Evolutionary conservation across 2,888 invertebrate genomes (phyloP).

Genomic region (Argyresthia goedartella): DNA sequence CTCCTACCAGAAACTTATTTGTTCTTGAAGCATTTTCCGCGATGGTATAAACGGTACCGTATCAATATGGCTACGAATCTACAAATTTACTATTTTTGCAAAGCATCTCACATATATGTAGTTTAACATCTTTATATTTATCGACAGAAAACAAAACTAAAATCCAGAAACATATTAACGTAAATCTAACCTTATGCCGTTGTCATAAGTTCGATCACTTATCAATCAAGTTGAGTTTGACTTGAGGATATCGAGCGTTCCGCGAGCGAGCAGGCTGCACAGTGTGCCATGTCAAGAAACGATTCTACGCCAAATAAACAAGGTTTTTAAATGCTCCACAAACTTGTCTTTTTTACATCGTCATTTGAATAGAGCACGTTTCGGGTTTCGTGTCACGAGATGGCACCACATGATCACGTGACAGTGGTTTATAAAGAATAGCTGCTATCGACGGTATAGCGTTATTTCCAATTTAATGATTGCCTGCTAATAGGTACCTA

Average conservation of each 20-base stretch:
- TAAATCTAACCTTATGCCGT: too few relatives aligned
- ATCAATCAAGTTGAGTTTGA: too few relatives aligned
- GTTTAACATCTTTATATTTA: too few relatives aligned
- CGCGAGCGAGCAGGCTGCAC: too few relatives aligned
- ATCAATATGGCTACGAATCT: too few relatives aligned
- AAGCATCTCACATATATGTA: too few relatives aligned
- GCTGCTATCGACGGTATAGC: conserved; percentile 63
- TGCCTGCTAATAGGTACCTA: conserved; percentile 56
- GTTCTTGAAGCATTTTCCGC: background rate
- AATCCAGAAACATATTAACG: too few relatives aligned
- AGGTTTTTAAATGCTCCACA: conserved; percentile 70
- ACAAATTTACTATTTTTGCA: too few relatives aligned
- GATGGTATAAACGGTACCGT: background rate
- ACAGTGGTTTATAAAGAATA: conserved; percentile 69
- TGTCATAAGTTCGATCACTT: too few relatives aligned
- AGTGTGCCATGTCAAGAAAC: conserved; percentile 52
- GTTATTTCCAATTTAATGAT: conserved; percentile 71
- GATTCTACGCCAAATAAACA: conserved; percentile 68
- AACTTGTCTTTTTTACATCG: conserved; percentile 71
- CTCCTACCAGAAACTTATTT: background rate
- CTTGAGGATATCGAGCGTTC: too few relatives aligned
- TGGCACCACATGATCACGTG: conserved; percentile 65
- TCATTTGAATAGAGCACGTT: conserved; percentile 59
- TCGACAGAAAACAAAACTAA: too few relatives aligned
- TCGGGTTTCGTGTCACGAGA: conserved; percentile 67